Evolutionary conservation across 2,888 invertebrate genomes (phyloP), one percentile per base, ranked within the genome.

Genomic region (Augiades crinisus): DNA sequence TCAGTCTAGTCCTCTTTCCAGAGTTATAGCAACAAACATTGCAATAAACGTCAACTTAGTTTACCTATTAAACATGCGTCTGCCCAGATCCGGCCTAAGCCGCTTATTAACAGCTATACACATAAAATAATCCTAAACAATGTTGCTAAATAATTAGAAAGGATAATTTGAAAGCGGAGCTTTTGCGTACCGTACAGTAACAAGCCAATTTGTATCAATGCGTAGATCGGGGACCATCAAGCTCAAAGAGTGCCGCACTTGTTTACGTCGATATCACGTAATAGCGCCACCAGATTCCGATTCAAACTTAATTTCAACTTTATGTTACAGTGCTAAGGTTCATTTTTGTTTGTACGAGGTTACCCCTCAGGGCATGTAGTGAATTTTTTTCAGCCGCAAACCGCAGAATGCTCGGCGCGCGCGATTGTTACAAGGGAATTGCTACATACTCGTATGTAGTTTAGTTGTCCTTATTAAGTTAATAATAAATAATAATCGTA

Each of bases 181-280:
- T 38, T 22, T 8, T 38, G 38, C 38, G n/a, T n/a, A 38, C 22
- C 22, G 24, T 40, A 37, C 56, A 17, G 53, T 57, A 64, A 64
- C 61, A 75, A 83, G 75, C 71, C 73, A 78, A 79, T 82, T 81
- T 81, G 78, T 81, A 78, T 77, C 79, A 78, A 75, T 78, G 78
- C 70, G 67, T 70, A 69, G 75, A 81, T 80, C 76, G 70, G 64
- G 63, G 65, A 66, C 67, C 73, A 70, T 77, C 74, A 69, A 63
- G 61, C 60, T 75, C 81, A 81, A 85, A 84, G 82, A 33, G 40
- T 79, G 81, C 78, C 75, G 78, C 84, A 81, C 76, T 80, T 82
- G 78, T 79, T 81, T 79, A 78, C 70, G 68, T 70, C 78, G 77
- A 78, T 77, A 79, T 72, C 75, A 58, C 63, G 65, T 79, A 79